Conservation (phyloP, 2,888 invertebrate species). For the Unio pictorum region DNA sequence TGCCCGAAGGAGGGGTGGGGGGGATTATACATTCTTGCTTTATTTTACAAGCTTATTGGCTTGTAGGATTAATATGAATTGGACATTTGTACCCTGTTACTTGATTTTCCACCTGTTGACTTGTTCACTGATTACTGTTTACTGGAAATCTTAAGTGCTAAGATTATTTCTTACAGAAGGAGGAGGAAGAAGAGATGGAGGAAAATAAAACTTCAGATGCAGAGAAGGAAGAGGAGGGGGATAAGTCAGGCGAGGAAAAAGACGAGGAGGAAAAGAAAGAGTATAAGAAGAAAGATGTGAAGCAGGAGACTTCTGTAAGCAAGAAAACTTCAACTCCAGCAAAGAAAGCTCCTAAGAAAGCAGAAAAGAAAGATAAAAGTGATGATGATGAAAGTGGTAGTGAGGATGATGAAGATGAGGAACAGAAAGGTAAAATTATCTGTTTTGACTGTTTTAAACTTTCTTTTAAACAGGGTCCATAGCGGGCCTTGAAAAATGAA, state of each 20-base stretch:
- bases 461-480: no score
- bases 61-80: no score
- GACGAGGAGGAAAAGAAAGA: slow-evolving; percentile 18
- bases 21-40: no score
- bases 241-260: slow-evolving; percentile 4
- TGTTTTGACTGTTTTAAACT: no score
- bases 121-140: slow-evolving; percentile 1
- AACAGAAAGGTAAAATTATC: slow-evolving; percentile 38
- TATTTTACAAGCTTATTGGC: no score
- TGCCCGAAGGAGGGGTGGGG: no score
- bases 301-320: not conserved
- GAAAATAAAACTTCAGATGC: slow-evolving; percentile 18
- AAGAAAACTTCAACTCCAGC: not conserved
- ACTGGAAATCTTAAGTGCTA: no score
- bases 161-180: not conserved
- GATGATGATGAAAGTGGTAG: slow-evolving; percentile 36
- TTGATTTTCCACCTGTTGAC: no score
- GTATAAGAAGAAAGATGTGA: slow-evolving; percentile 12
- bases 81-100: not conserved
- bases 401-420: slow-evolving; percentile 38
- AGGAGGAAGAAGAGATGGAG: slow-evolving; percentile 18
- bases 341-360: slow-evolving; percentile 8
- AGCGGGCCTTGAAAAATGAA: no score
- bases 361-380: slow-evolving; percentile 10
- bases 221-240: slow-evolving; percentile 13